A percentile compares a stretch with the other conserved stretches of the same genome.
phyloP scores from a whole-genome alignment of 2,888 invertebrate species.

The Tupiocoris notatus region DNA sequence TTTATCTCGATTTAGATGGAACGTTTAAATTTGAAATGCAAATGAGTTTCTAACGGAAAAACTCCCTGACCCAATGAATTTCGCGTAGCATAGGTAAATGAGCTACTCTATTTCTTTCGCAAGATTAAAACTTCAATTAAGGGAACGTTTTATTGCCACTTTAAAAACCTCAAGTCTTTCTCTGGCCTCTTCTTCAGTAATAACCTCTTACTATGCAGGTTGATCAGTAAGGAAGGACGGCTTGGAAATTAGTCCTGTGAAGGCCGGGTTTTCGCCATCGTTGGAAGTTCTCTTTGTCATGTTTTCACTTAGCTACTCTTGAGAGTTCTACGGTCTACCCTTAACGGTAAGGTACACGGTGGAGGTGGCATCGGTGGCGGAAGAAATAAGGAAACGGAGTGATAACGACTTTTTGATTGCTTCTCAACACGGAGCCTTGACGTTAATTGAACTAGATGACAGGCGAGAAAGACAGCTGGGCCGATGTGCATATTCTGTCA shows the following conservation, averaged over 20 bases:
- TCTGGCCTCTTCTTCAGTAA: neutral
- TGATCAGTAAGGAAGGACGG: constrained; percentile 16
- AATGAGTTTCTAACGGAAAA: neutral
- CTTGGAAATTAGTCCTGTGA: constrained; percentile 25
- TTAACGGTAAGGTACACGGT: neutral
- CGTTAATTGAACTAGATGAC: constrained; percentile 32
- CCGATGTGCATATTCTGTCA: constrained; percentile 17
- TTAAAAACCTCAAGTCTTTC: neutral
- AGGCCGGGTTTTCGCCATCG: constrained; percentile 12
- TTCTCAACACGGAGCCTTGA: constrained; percentile 10
- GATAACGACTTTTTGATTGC: constrained; percentile 39
- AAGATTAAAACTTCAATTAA: constrained; percentile 23
- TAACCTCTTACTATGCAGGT: constrained; percentile 32
- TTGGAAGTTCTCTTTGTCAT: constrained; percentile 25
- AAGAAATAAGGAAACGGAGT: constrained; percentile 23
- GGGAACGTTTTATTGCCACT: constrained; percentile 5
- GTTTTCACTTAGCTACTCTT: constrained; percentile 28
- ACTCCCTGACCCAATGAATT: constrained; percentile 6
- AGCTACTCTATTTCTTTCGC: constrained; percentile 1
- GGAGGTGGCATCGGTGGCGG: neutral
- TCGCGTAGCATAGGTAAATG: constrained; percentile 9
- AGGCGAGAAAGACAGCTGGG: neutral
- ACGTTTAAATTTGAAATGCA: constrained; percentile 1
- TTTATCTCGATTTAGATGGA: neutral
- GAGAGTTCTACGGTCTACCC: neutral